A percentile compares a stretch with the other conserved stretches of the same genome.
phyloP scores from a whole-genome alignment of 2,113 vertebrate genomes.

The Noturus placidus region DNA sequence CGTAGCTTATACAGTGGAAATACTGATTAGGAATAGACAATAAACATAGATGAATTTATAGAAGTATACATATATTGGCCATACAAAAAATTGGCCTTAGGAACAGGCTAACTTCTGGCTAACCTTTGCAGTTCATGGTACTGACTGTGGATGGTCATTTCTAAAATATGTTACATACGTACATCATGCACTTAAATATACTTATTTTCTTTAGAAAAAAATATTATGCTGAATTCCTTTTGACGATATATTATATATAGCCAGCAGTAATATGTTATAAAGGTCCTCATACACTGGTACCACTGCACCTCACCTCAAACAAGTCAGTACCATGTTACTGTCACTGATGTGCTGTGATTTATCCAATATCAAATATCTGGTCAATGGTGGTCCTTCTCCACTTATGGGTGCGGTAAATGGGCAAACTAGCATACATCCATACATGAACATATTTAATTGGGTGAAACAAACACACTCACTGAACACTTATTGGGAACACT shows the following conservation, averaged over 20 bases:
- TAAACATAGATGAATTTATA: conserved; percentile 18
- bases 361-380: neutral
- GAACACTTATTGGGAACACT: neutral
- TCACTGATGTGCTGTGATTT: neutral
- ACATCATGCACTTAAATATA: neutral
- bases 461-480: neutral
- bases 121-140: neutral
- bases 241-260: neutral
- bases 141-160: neutral
- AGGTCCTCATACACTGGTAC: neutral
- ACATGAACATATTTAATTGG: neutral
- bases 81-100: too few species aligned
- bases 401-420: neutral
- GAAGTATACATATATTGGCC: neutral
- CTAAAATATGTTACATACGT: neutral
- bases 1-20: neutral
- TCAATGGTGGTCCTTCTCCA: neutral
- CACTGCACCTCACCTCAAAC: neutral
- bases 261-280: neutral
- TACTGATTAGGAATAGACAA: neutral
- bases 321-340: neutral
- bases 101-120: neutral
- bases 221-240: neutral
- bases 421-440: neutral
- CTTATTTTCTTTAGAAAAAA: neutral